A percentile compares a stretch with the other conserved stretches of the same genome.
These are phyloP conservation scores for Pseudomyrmex gracilis DNA, from an alignment of 1,140 invertebrate species.

Conservation along the genomic window DNA sequence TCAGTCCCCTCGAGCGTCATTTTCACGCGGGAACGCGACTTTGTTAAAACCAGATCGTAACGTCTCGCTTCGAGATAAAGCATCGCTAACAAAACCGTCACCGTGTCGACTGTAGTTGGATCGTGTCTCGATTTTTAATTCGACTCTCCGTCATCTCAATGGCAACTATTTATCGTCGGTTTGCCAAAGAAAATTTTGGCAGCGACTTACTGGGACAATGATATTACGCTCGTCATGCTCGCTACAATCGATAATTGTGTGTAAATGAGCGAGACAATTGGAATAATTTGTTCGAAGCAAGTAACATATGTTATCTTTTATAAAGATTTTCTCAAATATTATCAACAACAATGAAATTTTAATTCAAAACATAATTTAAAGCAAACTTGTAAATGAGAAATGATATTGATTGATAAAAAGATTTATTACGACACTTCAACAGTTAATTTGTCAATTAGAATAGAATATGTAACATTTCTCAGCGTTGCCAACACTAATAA, in stretches of 20 bases:
- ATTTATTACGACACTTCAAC: neutral
- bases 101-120: slow-evolving; percentile 36
- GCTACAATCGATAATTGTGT: neutral
- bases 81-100: slow-evolving; percentile 39
- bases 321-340: too few species aligned
- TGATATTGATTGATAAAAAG: neutral
- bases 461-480: neutral
- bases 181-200: slow-evolving; percentile 70
- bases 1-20: neutral
- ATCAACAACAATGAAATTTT: too few species aligned
- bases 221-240: neutral
- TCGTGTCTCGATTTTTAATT: slow-evolving; percentile 50
- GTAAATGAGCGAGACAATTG: slow-evolving; percentile 17
- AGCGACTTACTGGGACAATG: slow-evolving; percentile 28
- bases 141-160: slow-evolving; percentile 27
- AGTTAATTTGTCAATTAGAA: neutral
- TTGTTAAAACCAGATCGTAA: slow-evolving; percentile 2
- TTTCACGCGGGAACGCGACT: slow-evolving; percentile 14
- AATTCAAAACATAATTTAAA: too few species aligned
- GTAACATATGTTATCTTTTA: neutral
- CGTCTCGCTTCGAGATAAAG: neutral
- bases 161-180: slow-evolving; percentile 51
- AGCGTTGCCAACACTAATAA: slow-evolving; percentile 19
- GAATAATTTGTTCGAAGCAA: neutral
- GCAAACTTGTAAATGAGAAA: neutral